Percentiles rank a stretch among this genome's conserved stretches.
Evolutionary conservation across 1,140 invertebrate species (phyloP).

Genomic region (Sipha flava): DNA sequence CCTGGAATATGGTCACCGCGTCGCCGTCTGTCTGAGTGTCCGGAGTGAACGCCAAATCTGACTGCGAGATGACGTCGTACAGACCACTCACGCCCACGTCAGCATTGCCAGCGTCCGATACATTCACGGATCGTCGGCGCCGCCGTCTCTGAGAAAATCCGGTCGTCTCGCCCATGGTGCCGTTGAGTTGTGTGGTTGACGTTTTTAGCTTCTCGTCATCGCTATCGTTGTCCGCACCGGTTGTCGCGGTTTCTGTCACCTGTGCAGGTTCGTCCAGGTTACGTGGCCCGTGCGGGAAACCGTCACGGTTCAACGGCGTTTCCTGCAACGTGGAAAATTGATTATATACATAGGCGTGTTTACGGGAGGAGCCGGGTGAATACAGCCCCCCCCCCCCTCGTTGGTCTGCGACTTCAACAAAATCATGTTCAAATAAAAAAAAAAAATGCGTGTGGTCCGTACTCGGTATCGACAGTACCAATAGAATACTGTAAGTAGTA

Average conservation of each 20-base stretch:
- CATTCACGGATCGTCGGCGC: conserved; percentile 59
- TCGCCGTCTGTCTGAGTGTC: conserved; percentile 64
- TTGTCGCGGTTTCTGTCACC: background rate
- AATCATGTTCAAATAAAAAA: too few relatives aligned
- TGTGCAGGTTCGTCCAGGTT: conserved; percentile 49
- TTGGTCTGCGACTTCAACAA: too few relatives aligned
- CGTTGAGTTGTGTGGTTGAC: background rate
- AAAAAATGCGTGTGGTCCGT: too few relatives aligned
- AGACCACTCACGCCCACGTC: conserved; percentile 78
- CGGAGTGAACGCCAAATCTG: conserved; percentile 82
- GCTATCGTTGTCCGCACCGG: too few relatives aligned
- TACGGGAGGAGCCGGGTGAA: too few relatives aligned
- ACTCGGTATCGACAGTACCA: too few relatives aligned
- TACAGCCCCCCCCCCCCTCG: too few relatives aligned
- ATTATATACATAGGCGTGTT: too few relatives aligned
- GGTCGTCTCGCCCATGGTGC: background rate
- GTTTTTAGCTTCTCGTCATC: background rate
- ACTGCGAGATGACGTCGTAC: conserved; percentile 86
- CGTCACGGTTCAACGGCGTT: conserved; percentile 32
- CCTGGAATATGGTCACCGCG: conserved; percentile 76
- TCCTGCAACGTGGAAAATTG: background rate
- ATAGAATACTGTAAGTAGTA: too few relatives aligned
- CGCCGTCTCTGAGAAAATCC: conserved; percentile 42
- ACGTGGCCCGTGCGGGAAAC: conserved; percentile 46
- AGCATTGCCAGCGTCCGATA: conserved; percentile 64